phyloP scores from a whole-genome alignment of 2,113 vertebrate genomes.

The Phasianus colchicus region DNA sequence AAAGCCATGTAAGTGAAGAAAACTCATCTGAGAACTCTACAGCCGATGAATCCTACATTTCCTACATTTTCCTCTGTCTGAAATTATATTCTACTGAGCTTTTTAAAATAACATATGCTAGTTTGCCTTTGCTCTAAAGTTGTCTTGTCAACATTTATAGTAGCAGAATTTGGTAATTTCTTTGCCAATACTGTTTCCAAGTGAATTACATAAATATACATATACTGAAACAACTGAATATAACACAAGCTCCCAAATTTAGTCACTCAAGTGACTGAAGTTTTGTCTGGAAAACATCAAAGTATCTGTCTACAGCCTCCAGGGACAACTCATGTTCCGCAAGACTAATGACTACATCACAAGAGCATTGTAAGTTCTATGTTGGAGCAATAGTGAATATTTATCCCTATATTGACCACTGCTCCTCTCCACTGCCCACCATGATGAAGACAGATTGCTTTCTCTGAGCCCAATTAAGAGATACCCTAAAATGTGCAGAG shows the following conservation, averaged over 20 bases:
- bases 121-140: not conserved
- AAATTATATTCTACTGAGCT: not conserved
- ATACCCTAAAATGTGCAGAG: not conserved
- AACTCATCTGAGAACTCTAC: not conserved
- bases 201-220: not conserved
- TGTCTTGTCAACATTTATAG: not conserved
- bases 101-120: not conserved
- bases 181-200: not conserved
- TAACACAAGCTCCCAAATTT: conserved; percentile 23
- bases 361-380: not conserved
- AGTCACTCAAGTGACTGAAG: conserved; percentile 49
- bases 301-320: conserved; percentile 30
- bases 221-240: not conserved
- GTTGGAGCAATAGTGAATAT: conserved; percentile 19
- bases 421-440: not conserved
- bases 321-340: conserved; percentile 45
- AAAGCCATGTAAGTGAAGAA: not conserved
- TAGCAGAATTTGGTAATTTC: not conserved
- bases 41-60: not conserved
- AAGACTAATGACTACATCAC: conserved; percentile 47
- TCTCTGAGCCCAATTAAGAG: not conserved
- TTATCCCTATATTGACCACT: conserved; percentile 14
- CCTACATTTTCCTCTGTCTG: not conserved
- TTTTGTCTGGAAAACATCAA: conserved; percentile 55
- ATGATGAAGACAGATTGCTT: not conserved